These are phyloP conservation scores for Physeter macrocephalus DNA, from an alignment of 2,113 vertebrate species.

Conservation along the genomic window DNA sequence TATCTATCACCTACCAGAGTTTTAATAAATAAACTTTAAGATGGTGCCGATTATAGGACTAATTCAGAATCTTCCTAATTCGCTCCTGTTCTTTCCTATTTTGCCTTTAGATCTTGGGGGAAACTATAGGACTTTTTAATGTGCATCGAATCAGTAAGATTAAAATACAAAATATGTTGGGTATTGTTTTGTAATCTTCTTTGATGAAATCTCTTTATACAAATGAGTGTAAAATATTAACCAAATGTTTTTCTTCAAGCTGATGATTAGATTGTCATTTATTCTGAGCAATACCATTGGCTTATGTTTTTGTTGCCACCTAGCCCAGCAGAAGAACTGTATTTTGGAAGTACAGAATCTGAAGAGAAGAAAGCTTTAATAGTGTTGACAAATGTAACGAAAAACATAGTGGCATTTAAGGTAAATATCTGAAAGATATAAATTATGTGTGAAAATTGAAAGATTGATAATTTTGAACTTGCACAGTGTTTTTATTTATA, in stretches of 20 bases:
- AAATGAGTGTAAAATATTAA: neutral
- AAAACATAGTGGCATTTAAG: slow-evolving; percentile 98
- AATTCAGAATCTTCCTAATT: neutral
- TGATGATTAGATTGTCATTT: slow-evolving; percentile 2
- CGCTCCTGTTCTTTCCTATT: slow-evolving; percentile 12
- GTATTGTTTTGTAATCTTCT: slow-evolving; percentile 6
- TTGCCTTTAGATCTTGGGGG: slow-evolving; percentile 25
- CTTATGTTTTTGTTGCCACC: slow-evolving; percentile 37
- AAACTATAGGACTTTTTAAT: slow-evolving; percentile 7
- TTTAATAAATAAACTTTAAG: neutral
- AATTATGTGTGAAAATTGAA: neutral
- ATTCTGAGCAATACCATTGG: neutral
- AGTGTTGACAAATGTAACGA: slow-evolving; percentile 93
- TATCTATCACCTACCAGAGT: neutral
- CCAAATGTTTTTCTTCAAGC: neutral
- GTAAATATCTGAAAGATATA: slow-evolving; percentile 75
- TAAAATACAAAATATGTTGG: slow-evolving; percentile 26
- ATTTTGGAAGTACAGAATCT: slow-evolving; percentile 92
- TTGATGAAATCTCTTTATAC: neutral
- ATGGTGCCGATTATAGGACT: slow-evolving; percentile 22
- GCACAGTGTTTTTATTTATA: neutral
- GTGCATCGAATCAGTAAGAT: neutral
- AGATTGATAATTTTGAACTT: neutral
- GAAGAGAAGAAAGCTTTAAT: slow-evolving; percentile 95
- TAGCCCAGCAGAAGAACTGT: slow-evolving; percentile 96